Conservation (phyloP, 2,888 invertebrate species). For the Mechanitis mazaeus region DNA sequence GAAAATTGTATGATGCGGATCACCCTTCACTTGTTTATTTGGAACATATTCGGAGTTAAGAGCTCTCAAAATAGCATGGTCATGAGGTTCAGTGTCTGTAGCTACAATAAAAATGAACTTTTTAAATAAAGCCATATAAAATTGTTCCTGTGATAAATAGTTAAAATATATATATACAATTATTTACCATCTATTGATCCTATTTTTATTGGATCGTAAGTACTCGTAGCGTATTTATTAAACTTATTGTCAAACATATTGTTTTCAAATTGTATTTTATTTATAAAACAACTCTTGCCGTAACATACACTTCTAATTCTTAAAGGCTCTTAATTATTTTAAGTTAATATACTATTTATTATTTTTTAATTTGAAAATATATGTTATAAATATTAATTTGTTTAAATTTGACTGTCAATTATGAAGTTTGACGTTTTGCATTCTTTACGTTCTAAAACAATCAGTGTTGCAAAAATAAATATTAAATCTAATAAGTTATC, state of each 20-base stretch:
- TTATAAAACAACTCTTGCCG: too few relatives aligned
- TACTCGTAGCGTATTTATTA: conserved; percentile 56
- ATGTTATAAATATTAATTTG: too few relatives aligned
- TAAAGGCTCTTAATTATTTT: too few relatives aligned
- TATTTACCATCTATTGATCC: conserved; percentile 88
- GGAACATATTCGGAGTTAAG: conserved; percentile 80
- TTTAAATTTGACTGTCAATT: too few relatives aligned
- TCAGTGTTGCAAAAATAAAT: too few relatives aligned
- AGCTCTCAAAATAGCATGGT: conserved; percentile 85
- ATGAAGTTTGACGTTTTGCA: too few relatives aligned
- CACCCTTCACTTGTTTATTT: conserved; percentile 80
- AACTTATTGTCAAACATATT: conserved; percentile 37
- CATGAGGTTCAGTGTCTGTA: conserved; percentile 89
- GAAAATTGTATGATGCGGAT: conserved; percentile 84
- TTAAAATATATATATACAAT: not conserved
- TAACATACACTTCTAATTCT: too few relatives aligned
- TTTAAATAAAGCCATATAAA: too few relatives aligned
- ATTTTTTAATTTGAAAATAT: too few relatives aligned
- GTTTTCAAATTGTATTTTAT: not conserved
- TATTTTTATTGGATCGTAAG: conserved; percentile 86
- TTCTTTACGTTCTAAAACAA: too few relatives aligned
- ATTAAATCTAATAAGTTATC: too few relatives aligned
- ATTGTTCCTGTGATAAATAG: not conserved
- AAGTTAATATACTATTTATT: too few relatives aligned
- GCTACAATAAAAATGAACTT: conserved; percentile 40